Evolutionary conservation across 2,888 invertebrate genomes (phyloP), one percentile per base, ranked within the genome.

Genomic region (Cataglyphis altisquamis): DNA sequence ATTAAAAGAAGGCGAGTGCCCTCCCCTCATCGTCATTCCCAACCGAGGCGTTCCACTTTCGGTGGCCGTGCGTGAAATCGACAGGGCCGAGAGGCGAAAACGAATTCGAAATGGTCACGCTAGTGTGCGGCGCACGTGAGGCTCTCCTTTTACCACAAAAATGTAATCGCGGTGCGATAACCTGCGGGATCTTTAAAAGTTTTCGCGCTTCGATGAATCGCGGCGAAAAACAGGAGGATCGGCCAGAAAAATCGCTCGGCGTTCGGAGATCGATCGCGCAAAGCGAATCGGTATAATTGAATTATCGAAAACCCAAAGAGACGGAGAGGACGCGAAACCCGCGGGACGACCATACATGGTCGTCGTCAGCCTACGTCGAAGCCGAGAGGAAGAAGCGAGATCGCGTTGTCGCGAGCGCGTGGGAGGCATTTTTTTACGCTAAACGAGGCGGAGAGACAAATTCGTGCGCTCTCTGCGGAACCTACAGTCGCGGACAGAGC

Each of bases 321-420:
- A 39, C 72, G 21, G 48, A 6, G 68, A 64, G 32, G 45, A 48
- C 67, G 60, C 41, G 21, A 63, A 52, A 29, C 68, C 52, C 32
- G 55, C 64, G 18, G 78, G 85, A 88, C 87, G 77, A 74, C 92
- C 91, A 90, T 91, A 91, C 90, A 91, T 92, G 91, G 92, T 88
- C 85, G 82, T 85, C 86, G 85, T 67, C 81, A 67, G 60, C 82
- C 74, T 73, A 86, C 89, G 21, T 21, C 21, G 86, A 73, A 70
- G 85, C 25, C 60, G 88, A 62, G 88, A 62, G 83, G 77, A 85
- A 83, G 82, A 83, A 86, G 83, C 86, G 72, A 70, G 62, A 73
- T 78, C 85, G 82, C 85, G 57, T 72, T 60, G 78, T 78, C 60
- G 77, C 63, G 45, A 63, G 68, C 68, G 91, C 90, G 91, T 91